Base-by-base conservation (phyloP, 2,888 invertebrate genomes). In the Epirrhoe tristata region DNA sequence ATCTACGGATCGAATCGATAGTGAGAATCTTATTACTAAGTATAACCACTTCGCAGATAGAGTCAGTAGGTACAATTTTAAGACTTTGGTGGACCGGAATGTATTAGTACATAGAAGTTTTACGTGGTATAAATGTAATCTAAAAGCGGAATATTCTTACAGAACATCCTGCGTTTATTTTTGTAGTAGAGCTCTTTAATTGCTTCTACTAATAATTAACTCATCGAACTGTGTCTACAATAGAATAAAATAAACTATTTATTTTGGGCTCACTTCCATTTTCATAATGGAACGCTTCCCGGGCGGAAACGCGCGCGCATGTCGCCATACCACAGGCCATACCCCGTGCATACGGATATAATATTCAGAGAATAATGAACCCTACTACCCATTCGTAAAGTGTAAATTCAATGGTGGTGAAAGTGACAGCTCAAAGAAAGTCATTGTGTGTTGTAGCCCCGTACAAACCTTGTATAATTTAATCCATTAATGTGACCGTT, bases 351-450 rank as follows among this genome's bases (percentile, higher is more conserved):
- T 67, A 69, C 72, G 67, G 72, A 69, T 79, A 82, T 81, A 64
- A 77, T 56, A 74, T 58, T 39, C 62, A 78, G 75, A 70, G 66
- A 65, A 65, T 67, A 53, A 58, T 55, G 34, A 58, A 71, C 80
- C 80, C 74, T 71, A 87, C 80, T 1, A 0, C 0, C 12, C 3
- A 16, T 36, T 6, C 0, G 58, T 79, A 72, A 63, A 68, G 67
- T 61, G 59, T 57, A 63, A 72, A 80, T 81, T 88, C 57, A 58
- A 61, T 54, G 74, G 70, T 67, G 79, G 85, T 80, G 87, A 90
- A 89, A 90, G 88, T 81, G 71, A 73, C 72, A 67, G 31, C 75
- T 77, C 76, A 76, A 88, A 87, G 89, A 90, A 90, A 90, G 89
- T 86, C 82, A 85, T 83, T 78, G 80, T 81, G 76, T 79, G 74